Evolutionary conservation across 2,888 invertebrate genomes (phyloP).

Genomic region (Polydesmus complanatus): DNA sequence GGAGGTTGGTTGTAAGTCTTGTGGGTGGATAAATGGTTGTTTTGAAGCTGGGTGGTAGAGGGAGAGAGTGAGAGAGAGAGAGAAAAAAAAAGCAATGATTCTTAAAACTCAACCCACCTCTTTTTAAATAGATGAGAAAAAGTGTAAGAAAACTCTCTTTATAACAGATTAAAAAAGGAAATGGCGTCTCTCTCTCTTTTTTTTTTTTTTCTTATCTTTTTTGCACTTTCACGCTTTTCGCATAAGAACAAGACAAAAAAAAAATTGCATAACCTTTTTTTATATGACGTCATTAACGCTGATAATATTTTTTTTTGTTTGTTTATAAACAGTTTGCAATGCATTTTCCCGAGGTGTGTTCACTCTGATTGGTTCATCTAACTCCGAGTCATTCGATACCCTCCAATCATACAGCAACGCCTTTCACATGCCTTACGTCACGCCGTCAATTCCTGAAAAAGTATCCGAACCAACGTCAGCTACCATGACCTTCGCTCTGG

Average conservation of each 20-base stretch:
- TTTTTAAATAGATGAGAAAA: too few species aligned
- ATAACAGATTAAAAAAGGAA: too few species aligned
- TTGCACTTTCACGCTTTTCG: background rate
- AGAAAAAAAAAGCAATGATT: too few species aligned
- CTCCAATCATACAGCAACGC: constrained; percentile 87
- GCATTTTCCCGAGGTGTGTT: constrained; percentile 79
- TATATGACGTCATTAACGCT: background rate
- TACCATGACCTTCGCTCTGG: constrained; percentile 47
- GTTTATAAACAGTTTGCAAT: constrained; percentile 57
- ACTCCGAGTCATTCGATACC: constrained; percentile 86
- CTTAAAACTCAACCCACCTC: too few species aligned
- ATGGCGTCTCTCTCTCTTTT: too few species aligned
- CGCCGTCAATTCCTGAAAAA: constrained; percentile 89
- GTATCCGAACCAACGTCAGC: constrained; percentile 61
- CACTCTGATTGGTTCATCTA: constrained; percentile 79
- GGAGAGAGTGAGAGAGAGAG: too few species aligned
- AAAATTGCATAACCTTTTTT: background rate
- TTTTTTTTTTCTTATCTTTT: too few species aligned
- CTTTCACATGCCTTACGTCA: constrained; percentile 88
- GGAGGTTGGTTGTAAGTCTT: too few species aligned
- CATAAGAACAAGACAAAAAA: background rate
- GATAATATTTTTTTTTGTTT: background rate
- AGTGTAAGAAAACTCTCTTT: too few species aligned
- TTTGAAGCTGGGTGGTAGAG: too few species aligned
- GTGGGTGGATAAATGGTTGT: too few species aligned